Evolutionary conservation across 2,888 invertebrate genomes (phyloP), one percentile per base, ranked within the genome.

Genomic region (Seira sanloemensis): DNA sequence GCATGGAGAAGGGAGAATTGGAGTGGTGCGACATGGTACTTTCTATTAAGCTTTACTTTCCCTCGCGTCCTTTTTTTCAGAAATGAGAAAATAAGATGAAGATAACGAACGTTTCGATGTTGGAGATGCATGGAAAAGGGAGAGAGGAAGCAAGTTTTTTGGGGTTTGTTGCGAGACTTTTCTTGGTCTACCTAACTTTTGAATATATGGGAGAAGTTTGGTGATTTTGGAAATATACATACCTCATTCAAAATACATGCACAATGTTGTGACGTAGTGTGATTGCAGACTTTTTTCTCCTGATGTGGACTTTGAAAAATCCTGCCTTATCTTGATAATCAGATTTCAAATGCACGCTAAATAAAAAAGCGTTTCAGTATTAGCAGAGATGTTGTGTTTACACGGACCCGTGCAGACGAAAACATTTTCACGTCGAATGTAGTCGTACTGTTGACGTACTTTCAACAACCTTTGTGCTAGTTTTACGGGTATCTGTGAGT

Each of bases 241-340:
- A 37, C 58, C 77, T 82, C 77, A 82, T 82, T 27, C 71, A 82
- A 82, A 82, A 82, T 82, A 72, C 82, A 82, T 82, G 65, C 69
- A 72, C n/a, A n/a, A n/a, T n/a, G 12, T n/a, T 58, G 58, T 18
- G 58, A 4, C n/a, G 58, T n/a, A 16, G 58, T 58, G 18, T 58
- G 12, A 37, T 37, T 9, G 37, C 37, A 9, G 37, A 5, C 37
- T 37, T 37, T 37, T 12, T 37, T 37, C 37, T 37, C 12, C 12
- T 37, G n/a, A n/a, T n/a, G n/a, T n/a, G n/a, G n/a, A n/a, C n/a
- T n/a, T n/a, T n/a, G n/a, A n/a, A n/a, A n/a, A n/a, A n/a, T n/a
- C n/a, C n/a, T n/a, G n/a, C n/a, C n/a, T n/a, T n/a, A n/a, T n/a
- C n/a, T n/a, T n/a, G n/a, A n/a, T n/a, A n/a, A n/a, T n/a, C n/a